Evolutionary conservation across 2,888 invertebrate species (phyloP).

Genomic region (Diarsia brunnea): DNA sequence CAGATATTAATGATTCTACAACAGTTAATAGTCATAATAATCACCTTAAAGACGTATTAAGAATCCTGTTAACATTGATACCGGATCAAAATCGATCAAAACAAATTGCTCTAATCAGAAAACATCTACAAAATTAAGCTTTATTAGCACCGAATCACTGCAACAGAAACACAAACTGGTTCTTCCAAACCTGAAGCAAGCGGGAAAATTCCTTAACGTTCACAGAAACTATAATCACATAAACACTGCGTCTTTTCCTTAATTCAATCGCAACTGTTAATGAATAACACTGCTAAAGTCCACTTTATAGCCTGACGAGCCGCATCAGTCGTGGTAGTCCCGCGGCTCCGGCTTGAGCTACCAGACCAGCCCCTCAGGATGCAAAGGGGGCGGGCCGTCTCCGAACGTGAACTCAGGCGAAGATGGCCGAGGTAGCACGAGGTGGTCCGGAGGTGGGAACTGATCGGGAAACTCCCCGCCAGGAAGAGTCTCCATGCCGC

Average conservation of each 20-base stretch:
- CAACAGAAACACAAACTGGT: constrained; percentile 54
- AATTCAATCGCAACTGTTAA: constrained; percentile 61
- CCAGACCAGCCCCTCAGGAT: constrained; percentile 90
- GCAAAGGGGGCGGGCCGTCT: constrained; percentile 88
- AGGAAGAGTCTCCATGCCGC: constrained; percentile 91
- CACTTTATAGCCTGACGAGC: constrained; percentile 88
- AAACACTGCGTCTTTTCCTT: constrained; percentile 69
- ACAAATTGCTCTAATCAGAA: constrained; percentile 11
- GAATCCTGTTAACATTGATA: constrained; percentile 7
- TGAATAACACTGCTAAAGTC: constrained; percentile 79
- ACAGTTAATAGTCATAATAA: neutral
- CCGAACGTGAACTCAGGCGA: constrained; percentile 94
- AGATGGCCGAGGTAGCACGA: constrained; percentile 93
- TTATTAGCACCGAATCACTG: constrained; percentile 63
- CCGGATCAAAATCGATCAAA: constrained; percentile 7
- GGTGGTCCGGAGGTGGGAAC: constrained; percentile 92
- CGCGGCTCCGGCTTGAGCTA: constrained; percentile 91
- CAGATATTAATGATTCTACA: neutral
- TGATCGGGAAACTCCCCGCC: constrained; percentile 89
- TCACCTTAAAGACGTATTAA: neutral
- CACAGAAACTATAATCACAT: constrained; percentile 72
- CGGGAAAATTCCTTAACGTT: constrained; percentile 30
- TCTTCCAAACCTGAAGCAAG: constrained; percentile 43
- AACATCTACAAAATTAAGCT: constrained; percentile 38
- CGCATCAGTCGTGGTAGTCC: constrained; percentile 91